Percentiles rank a stretch among this genome's conserved stretches.
These are phyloP conservation scores for Rhea americana DNA, from an alignment of 2,113 vertebrate genomes.

Conservation along the genomic window DNA sequence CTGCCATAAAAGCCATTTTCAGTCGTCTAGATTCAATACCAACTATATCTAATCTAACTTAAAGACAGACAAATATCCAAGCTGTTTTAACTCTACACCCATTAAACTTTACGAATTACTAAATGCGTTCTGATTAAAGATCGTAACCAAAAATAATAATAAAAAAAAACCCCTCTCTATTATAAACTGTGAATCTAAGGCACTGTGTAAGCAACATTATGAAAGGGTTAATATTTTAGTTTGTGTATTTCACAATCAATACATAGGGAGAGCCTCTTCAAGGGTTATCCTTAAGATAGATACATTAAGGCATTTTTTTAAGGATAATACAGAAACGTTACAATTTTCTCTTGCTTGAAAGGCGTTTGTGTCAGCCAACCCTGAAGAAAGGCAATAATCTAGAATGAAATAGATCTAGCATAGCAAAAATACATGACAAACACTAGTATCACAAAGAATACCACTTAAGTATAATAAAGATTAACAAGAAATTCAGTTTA, in stretches of 20 bases:
- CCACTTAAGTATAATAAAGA: not conserved
- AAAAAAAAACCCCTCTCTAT: not conserved
- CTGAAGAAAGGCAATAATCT: not conserved
- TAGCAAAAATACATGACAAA: not conserved
- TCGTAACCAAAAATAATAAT: not conserved
- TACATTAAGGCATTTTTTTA: not conserved
- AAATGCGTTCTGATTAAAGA: not conserved
- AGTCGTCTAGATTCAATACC: not conserved
- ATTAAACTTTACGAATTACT: not conserved
- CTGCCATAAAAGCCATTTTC: constrained; percentile 29
- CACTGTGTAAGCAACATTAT: not conserved
- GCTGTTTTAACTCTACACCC: not conserved
- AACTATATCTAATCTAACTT: not conserved
- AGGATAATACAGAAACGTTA: not conserved
- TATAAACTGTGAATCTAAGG: not conserved
- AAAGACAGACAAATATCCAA: not conserved
- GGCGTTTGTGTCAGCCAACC: not conserved
- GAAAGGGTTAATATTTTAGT: not conserved
- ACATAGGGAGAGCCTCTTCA: not conserved
- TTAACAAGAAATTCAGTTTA: not conserved
- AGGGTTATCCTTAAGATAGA: not conserved
- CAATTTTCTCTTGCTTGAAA: not conserved
- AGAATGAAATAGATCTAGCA: not conserved
- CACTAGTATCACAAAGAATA: not conserved
- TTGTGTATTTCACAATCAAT: not conserved